Evolutionary conservation across 2,888 invertebrate genomes (phyloP).

Genomic region (Carpatolechia fugitivella): DNA sequence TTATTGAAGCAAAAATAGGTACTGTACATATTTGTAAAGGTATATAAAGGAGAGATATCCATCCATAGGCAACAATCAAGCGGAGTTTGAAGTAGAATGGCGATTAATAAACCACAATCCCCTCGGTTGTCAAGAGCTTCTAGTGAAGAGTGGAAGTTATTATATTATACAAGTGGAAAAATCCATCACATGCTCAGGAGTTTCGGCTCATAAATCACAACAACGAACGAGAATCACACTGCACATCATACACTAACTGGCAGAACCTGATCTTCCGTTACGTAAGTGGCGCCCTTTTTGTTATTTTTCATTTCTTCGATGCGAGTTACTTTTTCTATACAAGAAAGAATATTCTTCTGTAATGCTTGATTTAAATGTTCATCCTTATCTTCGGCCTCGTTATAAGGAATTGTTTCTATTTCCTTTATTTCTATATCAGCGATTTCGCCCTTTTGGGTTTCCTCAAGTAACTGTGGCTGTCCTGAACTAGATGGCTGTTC

Average conservation of each 20-base stretch:
- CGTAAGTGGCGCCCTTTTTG: conserved; percentile 44
- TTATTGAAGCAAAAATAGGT: too few species aligned
- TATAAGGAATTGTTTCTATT: conserved; percentile 36
- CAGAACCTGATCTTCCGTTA: conserved; percentile 57
- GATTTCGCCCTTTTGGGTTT: conserved; percentile 25
- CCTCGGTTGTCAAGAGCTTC: not conserved
- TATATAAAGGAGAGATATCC: too few species aligned
- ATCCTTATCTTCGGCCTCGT: conserved; percentile 42
- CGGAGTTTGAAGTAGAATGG: not conserved
- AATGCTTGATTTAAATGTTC: conserved; percentile 57
- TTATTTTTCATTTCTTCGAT: conserved; percentile 68
- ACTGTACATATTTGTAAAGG: not conserved
- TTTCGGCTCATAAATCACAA: conserved; percentile 34
- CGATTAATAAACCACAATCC: conserved; percentile 16
- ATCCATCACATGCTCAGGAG: conserved; percentile 47
- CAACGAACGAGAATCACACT: conserved; percentile 48
- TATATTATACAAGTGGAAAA: conserved; percentile 4
- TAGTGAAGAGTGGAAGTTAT: not conserved
- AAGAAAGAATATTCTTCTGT: conserved; percentile 65
- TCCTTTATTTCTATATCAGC: conserved; percentile 39
- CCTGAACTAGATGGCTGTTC: conserved; percentile 22
- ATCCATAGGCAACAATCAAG: not conserved
- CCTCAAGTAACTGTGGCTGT: conserved; percentile 21
- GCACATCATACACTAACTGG: conserved; percentile 57
- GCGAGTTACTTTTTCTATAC: conserved; percentile 66